A percentile compares a stretch with the other conserved stretches of the same genome.
Evolutionary conservation across 2,888 invertebrate genomes (phyloP).

Genomic region (Xestoiulus laeticollis): DNA sequence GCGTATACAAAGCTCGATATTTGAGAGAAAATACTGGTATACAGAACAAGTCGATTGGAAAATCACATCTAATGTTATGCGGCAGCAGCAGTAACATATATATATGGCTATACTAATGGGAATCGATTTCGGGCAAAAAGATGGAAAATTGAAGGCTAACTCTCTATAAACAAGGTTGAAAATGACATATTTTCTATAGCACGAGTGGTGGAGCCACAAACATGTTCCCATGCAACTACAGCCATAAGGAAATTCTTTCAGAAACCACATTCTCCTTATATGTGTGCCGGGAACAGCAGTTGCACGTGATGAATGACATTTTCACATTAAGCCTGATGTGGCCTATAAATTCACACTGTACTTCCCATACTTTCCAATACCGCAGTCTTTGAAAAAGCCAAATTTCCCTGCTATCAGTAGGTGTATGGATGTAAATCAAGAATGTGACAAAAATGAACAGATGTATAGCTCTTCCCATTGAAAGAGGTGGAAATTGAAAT

Average conservation of each 20-base stretch:
- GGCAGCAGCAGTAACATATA: slow-evolving; percentile 25
- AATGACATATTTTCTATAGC: background rate
- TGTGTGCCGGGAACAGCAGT: background rate
- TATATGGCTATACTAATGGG: slow-evolving; percentile 11
- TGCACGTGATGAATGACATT: background rate
- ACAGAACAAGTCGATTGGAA: background rate
- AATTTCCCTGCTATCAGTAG: background rate
- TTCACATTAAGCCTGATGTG: background rate
- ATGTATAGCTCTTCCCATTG: background rate
- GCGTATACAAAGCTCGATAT: background rate
- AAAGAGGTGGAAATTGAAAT: background rate
- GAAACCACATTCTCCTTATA: background rate
- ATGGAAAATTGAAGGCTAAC: slow-evolving; percentile 27
- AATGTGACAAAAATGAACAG: background rate
- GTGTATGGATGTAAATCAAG: background rate
- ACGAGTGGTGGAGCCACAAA: slow-evolving; percentile 21
- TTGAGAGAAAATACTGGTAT: background rate
- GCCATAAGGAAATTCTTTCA: background rate
- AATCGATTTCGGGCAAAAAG: background rate
- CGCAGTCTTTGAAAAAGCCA: background rate
- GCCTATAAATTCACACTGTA: background rate
- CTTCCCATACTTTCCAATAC: slow-evolving; percentile 18
- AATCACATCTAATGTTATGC: slow-evolving; percentile 17
- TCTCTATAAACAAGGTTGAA: background rate
- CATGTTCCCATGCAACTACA: background rate